These are phyloP conservation scores for Limosa lapponica DNA, from an alignment of 2,797 vertebrate genomes.

Conservation along the genomic window DNA sequence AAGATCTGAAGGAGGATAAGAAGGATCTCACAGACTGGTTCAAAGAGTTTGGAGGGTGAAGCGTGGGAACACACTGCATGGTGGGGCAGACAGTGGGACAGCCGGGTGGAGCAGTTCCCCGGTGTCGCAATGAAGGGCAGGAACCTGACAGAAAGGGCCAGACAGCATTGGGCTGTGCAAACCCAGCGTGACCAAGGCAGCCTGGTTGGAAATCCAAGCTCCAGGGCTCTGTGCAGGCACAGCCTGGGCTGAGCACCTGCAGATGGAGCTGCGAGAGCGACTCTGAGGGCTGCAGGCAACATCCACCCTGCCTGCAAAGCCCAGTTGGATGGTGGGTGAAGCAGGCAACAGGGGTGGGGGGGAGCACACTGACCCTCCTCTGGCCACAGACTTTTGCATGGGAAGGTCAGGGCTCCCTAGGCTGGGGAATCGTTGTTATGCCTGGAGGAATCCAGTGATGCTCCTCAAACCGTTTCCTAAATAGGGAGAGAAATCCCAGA, in stretches of 20 bases:
- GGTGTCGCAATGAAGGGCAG: neutral
- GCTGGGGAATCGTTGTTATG: fast-evolving
- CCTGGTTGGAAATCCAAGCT: neutral
- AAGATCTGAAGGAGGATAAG: slow-evolving; percentile 18
- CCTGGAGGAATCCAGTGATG: neutral
- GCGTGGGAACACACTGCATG: neutral
- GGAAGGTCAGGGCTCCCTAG: neutral
- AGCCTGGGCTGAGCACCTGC: neutral
- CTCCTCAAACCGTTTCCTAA: neutral
- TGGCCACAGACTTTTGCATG: neutral
- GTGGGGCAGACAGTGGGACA: neutral
- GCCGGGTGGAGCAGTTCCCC: neutral
- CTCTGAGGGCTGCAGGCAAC: neutral
- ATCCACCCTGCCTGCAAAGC: neutral
- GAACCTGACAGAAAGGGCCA: neutral
- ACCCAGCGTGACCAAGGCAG: neutral
- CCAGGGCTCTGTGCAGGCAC: neutral
- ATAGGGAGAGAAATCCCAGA: neutral
- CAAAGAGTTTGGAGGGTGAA: neutral
- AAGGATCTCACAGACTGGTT: neutral
- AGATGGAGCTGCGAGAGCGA: slow-evolving; percentile 45
- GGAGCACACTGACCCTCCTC: neutral
- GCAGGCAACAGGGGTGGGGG: neutral
- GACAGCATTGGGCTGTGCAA: neutral
- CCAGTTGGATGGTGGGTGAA: fast-evolving